Percentiles rank a stretch among this genome's conserved stretches.
phyloP scores from a whole-genome alignment of 2,888 invertebrate species.

The Steinernema hermaphroditum region DNA sequence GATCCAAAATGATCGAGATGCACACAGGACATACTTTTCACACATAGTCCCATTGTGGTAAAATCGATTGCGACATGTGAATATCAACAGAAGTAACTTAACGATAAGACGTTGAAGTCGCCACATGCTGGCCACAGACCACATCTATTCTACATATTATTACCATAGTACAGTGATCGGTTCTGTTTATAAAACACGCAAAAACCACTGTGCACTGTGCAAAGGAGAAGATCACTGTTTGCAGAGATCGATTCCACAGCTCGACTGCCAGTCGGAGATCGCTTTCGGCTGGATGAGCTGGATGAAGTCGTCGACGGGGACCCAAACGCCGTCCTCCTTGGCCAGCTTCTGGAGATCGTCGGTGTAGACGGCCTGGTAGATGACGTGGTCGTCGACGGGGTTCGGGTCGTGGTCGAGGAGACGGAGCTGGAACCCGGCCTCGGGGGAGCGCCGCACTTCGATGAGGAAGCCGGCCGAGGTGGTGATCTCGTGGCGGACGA shows the following conservation, averaged over 20 bases:
- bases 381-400: constrained; percentile 51
- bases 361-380: constrained; percentile 38
- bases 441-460: constrained; percentile 38
- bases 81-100: no score
- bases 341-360: background rate
- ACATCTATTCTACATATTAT: no score
- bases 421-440: constrained; percentile 35
- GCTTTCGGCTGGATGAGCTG: background rate
- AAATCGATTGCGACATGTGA: no score
- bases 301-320: background rate
- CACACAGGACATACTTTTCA: no score
- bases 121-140: no score
- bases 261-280: background rate
- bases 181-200: no score
- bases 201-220: no score
- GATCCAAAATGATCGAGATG: no score
- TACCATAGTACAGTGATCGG: no score
- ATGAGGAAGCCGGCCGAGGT: constrained; percentile 55
- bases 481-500: constrained; percentile 46
- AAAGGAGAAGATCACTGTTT: no score
- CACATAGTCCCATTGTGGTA: no score
- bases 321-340: background rate
- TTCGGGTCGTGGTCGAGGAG: constrained; percentile 54
- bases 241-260: background rate
- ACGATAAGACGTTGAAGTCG: no score